These are phyloP conservation scores for Pentalonia nigronervosa DNA, from an alignment of 1,140 invertebrate species.

Conservation along the genomic window DNA sequence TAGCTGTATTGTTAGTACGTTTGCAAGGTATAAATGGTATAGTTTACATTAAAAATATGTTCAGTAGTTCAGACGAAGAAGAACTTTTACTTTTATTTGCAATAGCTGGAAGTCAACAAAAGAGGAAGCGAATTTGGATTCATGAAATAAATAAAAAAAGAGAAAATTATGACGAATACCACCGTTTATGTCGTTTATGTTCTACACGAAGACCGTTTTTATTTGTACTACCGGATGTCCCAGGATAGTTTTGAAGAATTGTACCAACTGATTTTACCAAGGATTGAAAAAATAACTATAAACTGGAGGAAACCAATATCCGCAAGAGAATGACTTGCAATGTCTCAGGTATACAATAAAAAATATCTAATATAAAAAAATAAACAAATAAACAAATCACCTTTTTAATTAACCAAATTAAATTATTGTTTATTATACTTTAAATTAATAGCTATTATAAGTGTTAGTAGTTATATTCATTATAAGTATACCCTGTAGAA, in stretches of 20 bases:
- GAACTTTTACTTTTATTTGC: constrained; percentile 14
- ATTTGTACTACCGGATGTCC: not conserved
- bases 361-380: not conserved
- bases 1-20: not conserved
- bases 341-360: not conserved
- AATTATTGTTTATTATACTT: too few species aligned
- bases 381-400: not conserved
- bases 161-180: not conserved
- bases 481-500: not conserved
- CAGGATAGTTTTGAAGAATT: constrained; percentile 32
- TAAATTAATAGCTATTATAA: too few species aligned
- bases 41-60: not conserved
- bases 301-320: constrained; percentile 44
- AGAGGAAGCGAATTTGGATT: constrained; percentile 12
- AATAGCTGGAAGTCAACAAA: constrained; percentile 9
- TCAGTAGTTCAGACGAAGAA: constrained; percentile 16
- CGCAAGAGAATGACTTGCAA: constrained; percentile 14
- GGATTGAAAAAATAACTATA: constrained; percentile 36
- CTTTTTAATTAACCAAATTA: too few species aligned
- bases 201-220: not conserved
- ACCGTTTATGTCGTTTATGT: not conserved
- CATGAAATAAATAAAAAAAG: constrained; percentile 16
- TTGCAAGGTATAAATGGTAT: not conserved
- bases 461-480: too few species aligned
- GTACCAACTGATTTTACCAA: not conserved